Evolutionary conservation across 1,140 invertebrate genomes (phyloP), one percentile per base, ranked within the genome.

Genomic region (Mercenaria mercenaria): DNA sequence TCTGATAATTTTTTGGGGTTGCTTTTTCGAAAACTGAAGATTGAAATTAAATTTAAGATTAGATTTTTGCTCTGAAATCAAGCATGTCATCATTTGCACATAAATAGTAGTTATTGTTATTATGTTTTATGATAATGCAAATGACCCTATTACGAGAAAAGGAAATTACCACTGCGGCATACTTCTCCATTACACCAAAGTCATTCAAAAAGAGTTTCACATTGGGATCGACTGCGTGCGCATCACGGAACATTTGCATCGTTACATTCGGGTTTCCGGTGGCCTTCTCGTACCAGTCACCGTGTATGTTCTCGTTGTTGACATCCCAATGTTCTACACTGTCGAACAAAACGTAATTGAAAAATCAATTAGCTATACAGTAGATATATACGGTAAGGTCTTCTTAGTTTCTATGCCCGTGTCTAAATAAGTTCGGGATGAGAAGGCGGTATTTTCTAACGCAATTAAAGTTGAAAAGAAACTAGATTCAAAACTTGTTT

Each of bases 291-390:
- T 47, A 92, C 37, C 50, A 92, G 32, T 86, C 87, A 32, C 80
- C 69, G 41, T 89, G 87, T 15, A 90, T 52, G 29, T 86, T 90
- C 39, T 92, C 91, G 69, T 92, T 92, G 81, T 92, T 91, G 6
- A 92, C 90, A 85, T 92, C 91, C 91, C 91, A 92, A 69, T 90
- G 88, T 41, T 82, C 41, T 10, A 91, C 50, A n/a, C 91, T 92
- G 86, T 37, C 2, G 67, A 76, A 43, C n/a, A 50, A 39, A 43
- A 43, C 50, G 18, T 10, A 26, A 10, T 26, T n/a, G n/a, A n/a
- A n/a, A n/a, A n/a, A n/a, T n/a, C n/a, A n/a, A n/a, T 56, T 56
- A 15, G 13, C n/a, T 56, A 56, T 56, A 56, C n/a, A 56, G 13
- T 56, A n/a, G n/a, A 15, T 13, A 15, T 56, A 56, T 56, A 13